Percentiles rank a stretch among this genome's conserved stretches.
These are phyloP conservation scores for Cnemophilus loriae DNA, from an alignment of 2,113 vertebrate genomes.

Conservation along the genomic window DNA sequence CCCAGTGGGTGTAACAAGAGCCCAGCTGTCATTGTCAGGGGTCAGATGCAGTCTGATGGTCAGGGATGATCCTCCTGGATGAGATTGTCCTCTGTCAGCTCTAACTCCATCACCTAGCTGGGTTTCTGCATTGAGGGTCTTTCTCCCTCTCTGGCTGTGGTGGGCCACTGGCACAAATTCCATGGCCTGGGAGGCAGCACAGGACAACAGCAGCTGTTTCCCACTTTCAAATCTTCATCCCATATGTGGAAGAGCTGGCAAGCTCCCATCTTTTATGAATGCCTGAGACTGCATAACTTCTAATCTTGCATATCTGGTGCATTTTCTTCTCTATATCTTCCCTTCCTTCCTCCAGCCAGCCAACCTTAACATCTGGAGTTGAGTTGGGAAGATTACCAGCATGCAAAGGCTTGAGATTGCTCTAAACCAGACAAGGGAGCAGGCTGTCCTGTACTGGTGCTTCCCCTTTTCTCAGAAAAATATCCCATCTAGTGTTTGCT, in stretches of 20 bases:
- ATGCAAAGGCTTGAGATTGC: background rate
- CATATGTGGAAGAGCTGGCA: background rate
- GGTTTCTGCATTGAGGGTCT: background rate
- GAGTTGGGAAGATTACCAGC: background rate
- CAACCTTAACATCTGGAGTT: slow-evolving; percentile 2
- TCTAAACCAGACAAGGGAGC: background rate
- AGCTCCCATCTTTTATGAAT: background rate
- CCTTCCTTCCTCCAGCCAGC: background rate
- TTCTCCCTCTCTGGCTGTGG: background rate
- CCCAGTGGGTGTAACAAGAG: background rate
- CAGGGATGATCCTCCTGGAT: background rate
- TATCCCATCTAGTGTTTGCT: background rate
- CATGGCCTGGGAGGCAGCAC: background rate
- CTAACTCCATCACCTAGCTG: background rate
- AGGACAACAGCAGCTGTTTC: background rate
- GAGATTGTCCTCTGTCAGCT: background rate
- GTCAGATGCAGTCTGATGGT: background rate
- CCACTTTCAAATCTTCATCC: background rate
- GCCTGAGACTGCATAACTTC: background rate
- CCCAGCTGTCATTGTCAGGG: background rate
- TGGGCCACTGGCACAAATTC: background rate
- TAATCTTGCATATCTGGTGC: background rate
- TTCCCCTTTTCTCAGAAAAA: background rate
- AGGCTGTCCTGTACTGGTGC: background rate
- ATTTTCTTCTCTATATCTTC: background rate